Evolutionary conservation across 2,888 invertebrate species (phyloP).

Genomic region (Ophion ellenae): DNA sequence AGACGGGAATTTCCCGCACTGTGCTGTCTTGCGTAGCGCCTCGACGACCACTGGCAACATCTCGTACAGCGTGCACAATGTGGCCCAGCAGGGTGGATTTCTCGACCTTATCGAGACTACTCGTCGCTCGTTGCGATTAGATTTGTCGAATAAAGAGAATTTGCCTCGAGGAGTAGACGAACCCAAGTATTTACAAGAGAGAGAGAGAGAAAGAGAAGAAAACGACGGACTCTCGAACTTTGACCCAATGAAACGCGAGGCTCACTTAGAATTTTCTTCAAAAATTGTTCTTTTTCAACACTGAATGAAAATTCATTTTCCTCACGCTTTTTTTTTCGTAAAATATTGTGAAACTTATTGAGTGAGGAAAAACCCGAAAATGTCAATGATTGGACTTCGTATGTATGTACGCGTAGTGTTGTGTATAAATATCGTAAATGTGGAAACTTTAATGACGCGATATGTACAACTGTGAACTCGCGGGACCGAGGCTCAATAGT

Average conservation of each 20-base stretch:
- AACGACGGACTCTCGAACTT: constrained; percentile 64
- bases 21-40: constrained; percentile 3
- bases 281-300: background rate
- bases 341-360: too few relatives aligned
- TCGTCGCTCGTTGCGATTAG: constrained; percentile 60
- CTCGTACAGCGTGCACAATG: constrained; percentile 1
- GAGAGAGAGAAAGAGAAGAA: constrained; percentile 7
- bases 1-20: background rate
- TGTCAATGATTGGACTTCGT: background rate
- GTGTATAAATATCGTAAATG: constrained; percentile 1
- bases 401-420: background rate
- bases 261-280: constrained; percentile 23
- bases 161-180: constrained; percentile 51
- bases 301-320: too few relatives aligned
- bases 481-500: constrained; percentile 36
- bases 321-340: too few relatives aligned
- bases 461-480: constrained; percentile 38
- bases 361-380: too few relatives aligned
- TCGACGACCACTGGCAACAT: constrained; percentile 17
- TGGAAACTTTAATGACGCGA: constrained; percentile 21
- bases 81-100: constrained; percentile 62
- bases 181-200: constrained; percentile 8
- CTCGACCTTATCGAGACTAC: constrained; percentile 60
- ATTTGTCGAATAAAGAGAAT: constrained; percentile 64
- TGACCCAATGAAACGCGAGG: constrained; percentile 45